Percentiles rank a stretch among this genome's conserved stretches.
phyloP scores from a whole-genome alignment of 2,888 invertebrate genomes.

The Tachystola acroxantha region DNA sequence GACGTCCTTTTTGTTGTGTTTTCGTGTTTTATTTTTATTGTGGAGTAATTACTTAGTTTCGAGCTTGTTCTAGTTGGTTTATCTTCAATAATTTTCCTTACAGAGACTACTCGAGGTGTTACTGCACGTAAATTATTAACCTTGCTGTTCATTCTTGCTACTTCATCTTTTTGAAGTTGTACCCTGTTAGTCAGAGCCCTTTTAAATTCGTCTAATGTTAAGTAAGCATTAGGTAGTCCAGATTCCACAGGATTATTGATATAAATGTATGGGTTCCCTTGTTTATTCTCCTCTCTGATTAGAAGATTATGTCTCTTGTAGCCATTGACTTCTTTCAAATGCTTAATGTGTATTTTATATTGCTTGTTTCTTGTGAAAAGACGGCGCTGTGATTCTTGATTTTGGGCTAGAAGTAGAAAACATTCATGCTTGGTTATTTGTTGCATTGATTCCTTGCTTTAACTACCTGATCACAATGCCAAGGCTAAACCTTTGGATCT shows the following conservation, averaged over 20 bases:
- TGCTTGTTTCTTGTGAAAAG: slow-evolving; percentile 27
- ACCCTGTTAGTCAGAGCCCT: slow-evolving; percentile 28
- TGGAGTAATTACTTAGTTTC: background rate
- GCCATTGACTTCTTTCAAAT: slow-evolving; percentile 55
- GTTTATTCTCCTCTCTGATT: slow-evolving; percentile 25
- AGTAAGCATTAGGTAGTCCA: slow-evolving; percentile 43
- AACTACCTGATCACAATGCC: background rate
- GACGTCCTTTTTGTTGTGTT: background rate
- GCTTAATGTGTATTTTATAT: slow-evolving; percentile 48
- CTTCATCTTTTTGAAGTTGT: slow-evolving; percentile 22
- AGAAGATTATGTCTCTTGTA: slow-evolving; percentile 52
- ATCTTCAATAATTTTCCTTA: background rate
- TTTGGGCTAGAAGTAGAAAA: background rate
- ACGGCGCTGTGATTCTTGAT: slow-evolving; percentile 26
- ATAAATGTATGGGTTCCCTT: slow-evolving; percentile 39
- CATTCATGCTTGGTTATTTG: no score
- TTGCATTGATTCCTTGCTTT: background rate
- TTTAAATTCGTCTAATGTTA: slow-evolving; percentile 51
- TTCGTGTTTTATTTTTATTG: background rate
- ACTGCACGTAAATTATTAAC: background rate
- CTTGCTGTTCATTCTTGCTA: slow-evolving; percentile 6
- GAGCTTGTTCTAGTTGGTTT: slow-evolving; percentile 1
- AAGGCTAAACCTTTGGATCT: no score
- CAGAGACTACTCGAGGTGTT: background rate
- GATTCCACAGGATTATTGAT: slow-evolving; percentile 63